Evolutionary conservation across 2,888 invertebrate genomes (phyloP).

Genomic region (Ectropis crepuscularia): DNA sequence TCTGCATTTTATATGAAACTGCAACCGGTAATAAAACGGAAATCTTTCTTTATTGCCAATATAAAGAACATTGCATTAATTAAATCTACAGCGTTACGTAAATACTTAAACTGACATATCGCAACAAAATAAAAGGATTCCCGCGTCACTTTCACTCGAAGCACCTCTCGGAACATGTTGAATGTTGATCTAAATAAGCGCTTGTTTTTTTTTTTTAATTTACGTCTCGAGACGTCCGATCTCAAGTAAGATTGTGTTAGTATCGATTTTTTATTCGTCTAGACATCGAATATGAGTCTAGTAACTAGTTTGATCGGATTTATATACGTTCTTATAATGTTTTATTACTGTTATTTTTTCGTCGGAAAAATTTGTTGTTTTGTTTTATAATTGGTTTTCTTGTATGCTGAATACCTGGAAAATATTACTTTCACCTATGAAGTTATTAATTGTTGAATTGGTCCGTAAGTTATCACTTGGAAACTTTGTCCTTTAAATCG

Average conservation of each 20-base stretch:
- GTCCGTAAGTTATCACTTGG: no score
- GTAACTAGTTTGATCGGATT: neutral
- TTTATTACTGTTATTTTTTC: no score
- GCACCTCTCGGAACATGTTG: conserved; percentile 13
- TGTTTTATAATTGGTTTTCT: no score
- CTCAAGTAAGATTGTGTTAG: conserved; percentile 9
- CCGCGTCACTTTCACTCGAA: conserved; percentile 19
- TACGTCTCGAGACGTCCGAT: conserved; percentile 8
- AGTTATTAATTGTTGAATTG: no score
- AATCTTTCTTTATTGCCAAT: no score
- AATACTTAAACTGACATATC: conserved; percentile 10
- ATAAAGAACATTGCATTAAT: neutral
- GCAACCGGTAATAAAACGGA: no score
- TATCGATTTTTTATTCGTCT: conserved; percentile 17
- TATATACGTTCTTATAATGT: no score
- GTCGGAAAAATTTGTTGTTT: no score
- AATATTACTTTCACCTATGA: no score
- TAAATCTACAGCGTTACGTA: neutral
- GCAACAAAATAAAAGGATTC: conserved; percentile 18
- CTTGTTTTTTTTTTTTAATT: neutral
- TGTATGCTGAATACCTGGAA: no score
- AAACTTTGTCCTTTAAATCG: no score
- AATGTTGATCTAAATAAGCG: conserved; percentile 8
- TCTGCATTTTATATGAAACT: no score
- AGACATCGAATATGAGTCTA: conserved; percentile 2